Evolutionary conservation across 2,797 vertebrate species (phyloP), one percentile per base, ranked within the genome.

Genomic region (Leontocebus nigricollis): DNA sequence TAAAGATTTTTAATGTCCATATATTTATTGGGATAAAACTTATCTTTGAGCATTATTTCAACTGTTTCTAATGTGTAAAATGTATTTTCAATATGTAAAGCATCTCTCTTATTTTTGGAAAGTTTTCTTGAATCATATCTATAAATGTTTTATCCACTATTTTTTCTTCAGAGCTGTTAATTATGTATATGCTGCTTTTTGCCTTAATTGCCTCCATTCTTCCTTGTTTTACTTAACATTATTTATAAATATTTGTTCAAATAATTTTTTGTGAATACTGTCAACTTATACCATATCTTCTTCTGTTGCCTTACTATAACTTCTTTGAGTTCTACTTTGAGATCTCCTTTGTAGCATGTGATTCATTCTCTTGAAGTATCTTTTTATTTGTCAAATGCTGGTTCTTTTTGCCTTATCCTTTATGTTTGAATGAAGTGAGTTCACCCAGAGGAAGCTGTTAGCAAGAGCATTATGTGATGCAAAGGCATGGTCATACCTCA

Each of bases 101-200:
- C 39, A 41, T 73, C 73, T 4, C 46, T 80, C 39, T 86, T 55
- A 64, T 36, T 89, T 64, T 13, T 61, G 3, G 44, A 59, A 87
- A 57, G 11, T 67, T 76, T 88, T 83, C 52, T 92, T 91, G 24
- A 61, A 57, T 57, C n/a, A 24, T 57, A 82, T 57, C 76, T 90
- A 41, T 22, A 80, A 46, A 79, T 27, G 11, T 48, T 79, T 48
- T 64, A 55, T 55, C 1, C 27, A 50, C 0, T 22, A 13, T 55
- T 61, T 92, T 67, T 86, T 86, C 85, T 46, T 89, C 26, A 61
- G 3, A 86, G 17, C 76, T 19, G 41, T 8, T 7, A 88, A 20
- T 75, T 64, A 36, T 39, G 7, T 41, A 3, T 39, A 14, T 81
- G 17, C 12, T 48, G 0, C n/a, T 61, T 44, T 67, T 33, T 67